A percentile compares a stretch with the other conserved stretches of the same genome.
Conservation (phyloP, 1,140 invertebrate species). For the Scaptodrosophila lebanonensis region DNA sequence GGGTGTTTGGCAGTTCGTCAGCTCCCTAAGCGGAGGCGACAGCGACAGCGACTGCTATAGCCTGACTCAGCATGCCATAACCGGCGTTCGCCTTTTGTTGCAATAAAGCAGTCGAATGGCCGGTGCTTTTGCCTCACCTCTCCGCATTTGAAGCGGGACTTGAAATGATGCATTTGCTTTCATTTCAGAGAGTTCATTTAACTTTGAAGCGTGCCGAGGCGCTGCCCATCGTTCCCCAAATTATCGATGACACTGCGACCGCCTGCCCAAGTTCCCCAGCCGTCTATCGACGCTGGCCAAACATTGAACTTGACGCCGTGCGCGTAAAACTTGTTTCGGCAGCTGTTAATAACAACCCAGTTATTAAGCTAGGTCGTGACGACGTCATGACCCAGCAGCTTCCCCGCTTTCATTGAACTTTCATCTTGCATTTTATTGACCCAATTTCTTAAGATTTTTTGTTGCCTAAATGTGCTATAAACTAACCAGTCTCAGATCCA, state of each 20-base stretch:
- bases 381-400: not conserved
- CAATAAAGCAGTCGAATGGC: not conserved
- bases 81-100: too few species aligned
- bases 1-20: too few species aligned
- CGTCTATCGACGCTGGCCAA: not conserved
- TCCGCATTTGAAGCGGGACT: too few species aligned
- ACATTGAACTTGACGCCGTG: conserved; percentile 37
- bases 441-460: conserved; percentile 48
- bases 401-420: conserved; percentile 15
- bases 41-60: not conserved
- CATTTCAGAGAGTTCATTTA: conserved; percentile 41
- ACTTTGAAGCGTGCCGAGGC: conserved; percentile 34
- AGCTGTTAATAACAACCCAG: not conserved
- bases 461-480: too few species aligned
- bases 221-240: not conserved
- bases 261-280: not conserved
- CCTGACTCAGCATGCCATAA: too few species aligned
- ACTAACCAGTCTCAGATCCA: conserved; percentile 69
- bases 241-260: not conserved
- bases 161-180: conserved; percentile 14
- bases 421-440: conserved; percentile 49
- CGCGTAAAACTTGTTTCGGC: not conserved
- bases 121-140: conserved; percentile 30
- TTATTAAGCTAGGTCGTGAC: conserved; percentile 54
- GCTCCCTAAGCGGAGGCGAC: too few species aligned